Evolutionary conservation across 2,113 vertebrate species (phyloP).

Genomic region (Lota lota): DNA sequence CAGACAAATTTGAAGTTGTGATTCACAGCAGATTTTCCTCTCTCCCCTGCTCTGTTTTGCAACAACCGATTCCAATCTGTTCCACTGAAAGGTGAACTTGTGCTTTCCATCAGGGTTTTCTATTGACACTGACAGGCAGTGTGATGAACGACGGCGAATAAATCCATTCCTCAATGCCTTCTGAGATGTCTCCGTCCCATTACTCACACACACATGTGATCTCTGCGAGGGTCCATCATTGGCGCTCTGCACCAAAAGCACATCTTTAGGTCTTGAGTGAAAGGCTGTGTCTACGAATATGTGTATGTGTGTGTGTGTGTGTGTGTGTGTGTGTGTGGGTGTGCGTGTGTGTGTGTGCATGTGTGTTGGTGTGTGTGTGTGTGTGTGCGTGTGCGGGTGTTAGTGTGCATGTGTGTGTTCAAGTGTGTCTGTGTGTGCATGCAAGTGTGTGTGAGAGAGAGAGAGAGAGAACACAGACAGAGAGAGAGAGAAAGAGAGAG

Average conservation of each 20-base stretch:
- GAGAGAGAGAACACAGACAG: too few relatives aligned
- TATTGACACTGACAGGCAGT: slow-evolving; percentile 58
- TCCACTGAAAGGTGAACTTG: slow-evolving; percentile 49
- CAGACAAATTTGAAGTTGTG: slow-evolving; percentile 15
- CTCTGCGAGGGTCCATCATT: slow-evolving; percentile 61
- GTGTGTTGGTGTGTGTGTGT: too few relatives aligned
- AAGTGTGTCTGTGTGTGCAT: too few relatives aligned
- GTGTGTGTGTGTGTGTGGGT: too few relatives aligned
- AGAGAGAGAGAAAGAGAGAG: slow-evolving; percentile 12
- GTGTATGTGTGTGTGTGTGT: too few relatives aligned
- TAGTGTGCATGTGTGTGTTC: too few relatives aligned
- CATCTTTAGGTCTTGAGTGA: slow-evolving; percentile 60
- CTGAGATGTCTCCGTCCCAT: slow-evolving; percentile 60
- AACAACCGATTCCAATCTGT: slow-evolving; percentile 23
- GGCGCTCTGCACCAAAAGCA: slow-evolving; percentile 49
- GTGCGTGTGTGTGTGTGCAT: too few relatives aligned
- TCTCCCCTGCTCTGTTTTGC: slow-evolving; percentile 16
- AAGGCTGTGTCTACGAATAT: too few relatives aligned
- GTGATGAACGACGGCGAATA: slow-evolving; percentile 59
- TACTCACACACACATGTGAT: slow-evolving; percentile 65
- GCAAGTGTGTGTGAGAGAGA: too few relatives aligned
- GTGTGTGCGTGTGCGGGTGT: too few relatives aligned
- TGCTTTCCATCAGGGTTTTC: slow-evolving; percentile 56
- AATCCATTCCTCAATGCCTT: slow-evolving; percentile 64
- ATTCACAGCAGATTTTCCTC: slow-evolving; percentile 24